Evolutionary conservation across 2,888 invertebrate genomes (phyloP).

Genomic region (Rutpela maculata): DNA sequence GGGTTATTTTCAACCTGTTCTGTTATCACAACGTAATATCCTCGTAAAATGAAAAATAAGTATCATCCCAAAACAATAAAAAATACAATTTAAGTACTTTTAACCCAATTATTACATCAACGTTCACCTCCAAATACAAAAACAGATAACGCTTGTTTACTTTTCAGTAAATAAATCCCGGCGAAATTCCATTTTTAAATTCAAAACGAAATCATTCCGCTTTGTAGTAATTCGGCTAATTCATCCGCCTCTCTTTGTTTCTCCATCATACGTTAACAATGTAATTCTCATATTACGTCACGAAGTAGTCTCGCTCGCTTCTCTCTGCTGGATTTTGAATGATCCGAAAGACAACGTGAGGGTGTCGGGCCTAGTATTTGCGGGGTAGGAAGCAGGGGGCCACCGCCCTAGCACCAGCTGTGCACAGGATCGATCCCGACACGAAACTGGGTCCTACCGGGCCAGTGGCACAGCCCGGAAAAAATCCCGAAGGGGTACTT

Average conservation of each 20-base stretch:
- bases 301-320: slow-evolving; percentile 26
- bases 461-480: slow-evolving; percentile 33
- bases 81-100: slow-evolving; percentile 5
- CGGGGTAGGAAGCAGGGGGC: slow-evolving; percentile 64
- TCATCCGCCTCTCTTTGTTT: slow-evolving; percentile 11
- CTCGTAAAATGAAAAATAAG: not conserved
- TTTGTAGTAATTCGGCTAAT: slow-evolving; percentile 21
- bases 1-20: not conserved
- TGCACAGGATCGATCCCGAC: slow-evolving; percentile 70
- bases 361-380: slow-evolving; percentile 46
- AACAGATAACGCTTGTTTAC: slow-evolving; percentile 2
- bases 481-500: not conserved
- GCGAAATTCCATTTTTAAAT: slow-evolving; percentile 10
- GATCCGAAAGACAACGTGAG: slow-evolving; percentile 41
- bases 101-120: not conserved
- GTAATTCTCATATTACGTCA: slow-evolving; percentile 37
- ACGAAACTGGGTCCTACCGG: slow-evolving; percentile 68
- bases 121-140: not conserved
- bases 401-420: slow-evolving; percentile 73
- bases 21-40: not conserved
- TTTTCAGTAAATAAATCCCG: slow-evolving; percentile 14
- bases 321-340: slow-evolving; percentile 40
- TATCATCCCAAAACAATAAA: not conserved
- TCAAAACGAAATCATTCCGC: slow-evolving; percentile 16
- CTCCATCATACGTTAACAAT: slow-evolving; percentile 38